phyloP scores from a whole-genome alignment of 2,888 invertebrate species.

The Caenorhabditis sulstoni region DNA sequence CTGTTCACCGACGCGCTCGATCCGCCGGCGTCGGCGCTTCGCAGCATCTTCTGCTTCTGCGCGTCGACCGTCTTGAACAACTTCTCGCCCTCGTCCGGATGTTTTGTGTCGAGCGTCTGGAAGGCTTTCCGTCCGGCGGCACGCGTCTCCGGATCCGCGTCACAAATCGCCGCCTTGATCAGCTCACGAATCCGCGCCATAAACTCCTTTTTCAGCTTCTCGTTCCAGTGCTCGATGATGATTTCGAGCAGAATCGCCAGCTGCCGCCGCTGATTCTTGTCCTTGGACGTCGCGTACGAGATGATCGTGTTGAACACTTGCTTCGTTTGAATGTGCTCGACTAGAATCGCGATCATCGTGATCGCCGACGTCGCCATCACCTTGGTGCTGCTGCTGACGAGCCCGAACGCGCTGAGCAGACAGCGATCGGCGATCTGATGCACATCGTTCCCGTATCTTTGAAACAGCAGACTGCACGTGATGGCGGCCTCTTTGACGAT shows the following conservation, averaged over 20 bases:
- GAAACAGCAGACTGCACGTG: slow-evolving; percentile 52
- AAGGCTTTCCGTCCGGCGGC: slow-evolving; percentile 41
- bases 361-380: slow-evolving; percentile 55
- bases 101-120: slow-evolving; percentile 25
- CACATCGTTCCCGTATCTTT: slow-evolving; percentile 40
- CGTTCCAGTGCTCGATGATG: slow-evolving; percentile 46
- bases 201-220: slow-evolving; percentile 24
- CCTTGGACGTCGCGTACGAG: slow-evolving; percentile 45
- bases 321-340: slow-evolving; percentile 50
- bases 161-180: slow-evolving; percentile 41
- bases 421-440: slow-evolving; percentile 42
- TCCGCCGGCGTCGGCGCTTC: slow-evolving; percentile 27
- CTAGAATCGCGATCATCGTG: slow-evolving; percentile 37
- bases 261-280: slow-evolving; percentile 51
- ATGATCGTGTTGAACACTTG: slow-evolving; percentile 46
- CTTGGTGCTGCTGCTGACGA: slow-evolving; percentile 42
- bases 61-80: slow-evolving; percentile 40
- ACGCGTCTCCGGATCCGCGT: slow-evolving; percentile 54
- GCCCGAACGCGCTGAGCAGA: slow-evolving; percentile 40
- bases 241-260: slow-evolving; percentile 31
- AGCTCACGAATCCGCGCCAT: slow-evolving; percentile 38
- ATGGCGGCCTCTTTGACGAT: slow-evolving; percentile 51
- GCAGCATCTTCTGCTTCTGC: slow-evolving; percentile 45
- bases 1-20: slow-evolving; percentile 43
- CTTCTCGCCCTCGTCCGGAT: slow-evolving; percentile 42